phyloP scores from a whole-genome alignment of 2,888 invertebrate species.

The Alentia gelatinosa region DNA sequence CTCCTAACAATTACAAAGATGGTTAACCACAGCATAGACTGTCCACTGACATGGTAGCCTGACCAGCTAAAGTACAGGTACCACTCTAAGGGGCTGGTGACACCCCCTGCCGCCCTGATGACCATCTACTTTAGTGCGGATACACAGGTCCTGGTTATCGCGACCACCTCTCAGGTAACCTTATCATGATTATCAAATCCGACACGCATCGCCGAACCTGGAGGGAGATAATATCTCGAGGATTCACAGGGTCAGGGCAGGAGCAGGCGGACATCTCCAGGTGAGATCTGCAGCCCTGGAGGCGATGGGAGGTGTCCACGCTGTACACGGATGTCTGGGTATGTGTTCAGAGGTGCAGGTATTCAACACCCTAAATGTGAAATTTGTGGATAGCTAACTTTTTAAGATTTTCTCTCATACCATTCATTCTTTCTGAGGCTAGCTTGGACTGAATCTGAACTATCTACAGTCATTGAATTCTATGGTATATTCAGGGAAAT shows the following conservation, averaged over 20 bases:
- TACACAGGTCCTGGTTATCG: background rate
- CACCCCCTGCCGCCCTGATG: background rate
- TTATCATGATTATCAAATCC: background rate
- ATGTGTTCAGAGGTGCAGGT: too few species aligned
- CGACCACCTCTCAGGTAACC: constrained; percentile 10
- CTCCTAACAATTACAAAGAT: too few species aligned
- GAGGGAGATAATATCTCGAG: background rate
- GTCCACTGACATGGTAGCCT: background rate
- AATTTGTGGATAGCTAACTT: too few species aligned
- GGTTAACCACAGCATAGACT: background rate
- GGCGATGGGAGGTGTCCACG: too few species aligned
- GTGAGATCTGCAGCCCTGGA: background rate
- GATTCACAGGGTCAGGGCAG: background rate
- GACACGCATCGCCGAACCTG: background rate
- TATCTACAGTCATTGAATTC: too few species aligned
- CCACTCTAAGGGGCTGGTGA: too few species aligned
- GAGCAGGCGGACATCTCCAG: background rate
- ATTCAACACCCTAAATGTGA: too few species aligned
- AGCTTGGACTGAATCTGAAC: too few species aligned
- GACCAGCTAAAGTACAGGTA: background rate
- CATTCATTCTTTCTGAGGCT: too few species aligned
- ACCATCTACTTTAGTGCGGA: background rate
- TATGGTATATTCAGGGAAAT: too few species aligned
- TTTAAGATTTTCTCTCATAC: too few species aligned
- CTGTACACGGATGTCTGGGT: too few species aligned